Percentiles rank a stretch among this genome's conserved stretches.
These are phyloP conservation scores for Drosophila paranaensis DNA, from an alignment of 2,888 invertebrate species.

Conservation along the genomic window DNA sequence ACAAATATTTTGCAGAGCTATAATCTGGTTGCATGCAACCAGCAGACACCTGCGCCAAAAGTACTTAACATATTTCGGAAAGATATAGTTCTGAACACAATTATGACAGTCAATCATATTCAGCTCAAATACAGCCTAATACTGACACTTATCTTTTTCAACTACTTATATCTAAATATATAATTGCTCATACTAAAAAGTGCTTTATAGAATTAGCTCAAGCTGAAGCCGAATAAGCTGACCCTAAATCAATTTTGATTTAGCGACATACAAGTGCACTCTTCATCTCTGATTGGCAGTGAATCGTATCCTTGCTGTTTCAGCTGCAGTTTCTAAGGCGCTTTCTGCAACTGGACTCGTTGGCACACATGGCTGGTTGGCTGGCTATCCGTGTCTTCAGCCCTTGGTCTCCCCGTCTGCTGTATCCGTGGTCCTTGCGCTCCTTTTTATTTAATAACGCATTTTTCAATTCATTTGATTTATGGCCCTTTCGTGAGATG, in stretches of 20 bases:
- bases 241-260: background rate
- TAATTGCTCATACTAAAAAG: no score
- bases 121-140: no score
- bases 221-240: no score
- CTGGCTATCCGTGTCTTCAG: background rate
- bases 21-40: no score
- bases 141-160: no score
- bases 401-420: background rate
- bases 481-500: conserved; percentile 62
- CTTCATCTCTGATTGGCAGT: conserved; percentile 8
- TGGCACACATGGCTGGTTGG: conserved; percentile 27
- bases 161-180: no score
- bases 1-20: no score
- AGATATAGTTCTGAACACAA: no score
- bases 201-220: no score
- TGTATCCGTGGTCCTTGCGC: conserved; percentile 23
- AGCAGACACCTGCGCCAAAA: no score
- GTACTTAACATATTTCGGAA: no score
- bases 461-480: conserved; percentile 77
- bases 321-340: conserved; percentile 24
- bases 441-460: conserved; percentile 73
- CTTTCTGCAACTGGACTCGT: conserved; percentile 29
- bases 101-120: no score
- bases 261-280: background rate
- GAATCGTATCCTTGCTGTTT: conserved; percentile 13